phyloP scores from a whole-genome alignment of 2,113 vertebrate species.

The Acrocephalus arundinaceus region DNA sequence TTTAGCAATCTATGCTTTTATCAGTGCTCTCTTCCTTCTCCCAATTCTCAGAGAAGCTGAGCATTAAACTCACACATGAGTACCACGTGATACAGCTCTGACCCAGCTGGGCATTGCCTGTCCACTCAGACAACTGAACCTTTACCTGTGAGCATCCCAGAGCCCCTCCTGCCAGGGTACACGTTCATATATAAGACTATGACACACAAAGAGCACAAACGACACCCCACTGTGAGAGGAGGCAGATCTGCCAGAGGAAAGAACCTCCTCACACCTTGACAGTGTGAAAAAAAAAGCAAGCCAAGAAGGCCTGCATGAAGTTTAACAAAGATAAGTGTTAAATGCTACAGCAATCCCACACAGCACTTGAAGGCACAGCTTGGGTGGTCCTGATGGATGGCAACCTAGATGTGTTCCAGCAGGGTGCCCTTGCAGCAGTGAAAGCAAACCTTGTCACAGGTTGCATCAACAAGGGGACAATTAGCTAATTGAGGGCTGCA shows the following conservation, averaged over 20 bases:
- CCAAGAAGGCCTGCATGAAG: fast-evolving
- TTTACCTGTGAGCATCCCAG: background rate
- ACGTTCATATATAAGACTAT: background rate
- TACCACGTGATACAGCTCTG: background rate
- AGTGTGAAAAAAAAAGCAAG: background rate
- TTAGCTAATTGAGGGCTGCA: background rate
- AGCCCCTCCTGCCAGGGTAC: background rate
- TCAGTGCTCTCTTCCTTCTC: background rate
- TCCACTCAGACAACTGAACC: background rate
- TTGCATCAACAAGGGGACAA: background rate
- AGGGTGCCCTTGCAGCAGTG: background rate
- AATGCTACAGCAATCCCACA: background rate
- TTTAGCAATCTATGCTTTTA: background rate
- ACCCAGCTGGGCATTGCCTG: background rate
- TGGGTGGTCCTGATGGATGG: background rate
- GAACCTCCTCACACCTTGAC: background rate
- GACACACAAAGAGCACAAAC: background rate
- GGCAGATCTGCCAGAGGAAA: background rate
- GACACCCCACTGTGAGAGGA: background rate
- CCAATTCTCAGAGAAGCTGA: background rate
- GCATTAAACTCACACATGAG: background rate
- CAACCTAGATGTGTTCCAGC: background rate
- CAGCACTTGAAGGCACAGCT: background rate
- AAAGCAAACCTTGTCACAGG: background rate
- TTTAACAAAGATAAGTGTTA: background rate